A percentile compares a stretch with the other conserved stretches of the same genome.
These are phyloP conservation scores for Chelonus formosanus DNA, from an alignment of 2,888 invertebrate genomes.

Conservation along the genomic window DNA sequence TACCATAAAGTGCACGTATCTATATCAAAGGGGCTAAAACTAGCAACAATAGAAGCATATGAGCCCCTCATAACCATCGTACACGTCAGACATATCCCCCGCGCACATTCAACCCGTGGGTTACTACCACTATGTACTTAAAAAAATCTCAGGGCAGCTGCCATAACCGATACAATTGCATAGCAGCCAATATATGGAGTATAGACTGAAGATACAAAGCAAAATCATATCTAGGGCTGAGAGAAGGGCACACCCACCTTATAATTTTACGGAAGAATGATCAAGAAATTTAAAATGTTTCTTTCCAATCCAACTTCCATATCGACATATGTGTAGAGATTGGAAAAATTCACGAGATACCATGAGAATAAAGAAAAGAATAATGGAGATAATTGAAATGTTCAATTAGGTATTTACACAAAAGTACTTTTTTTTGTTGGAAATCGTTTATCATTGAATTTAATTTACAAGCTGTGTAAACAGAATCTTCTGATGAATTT, in stretches of 20 bases:
- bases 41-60: slow-evolving; percentile 53
- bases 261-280: slow-evolving; percentile 33
- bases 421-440: too few species aligned
- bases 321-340: background rate
- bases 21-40: slow-evolving; percentile 51
- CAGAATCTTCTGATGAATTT: too few species aligned
- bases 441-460: too few species aligned
- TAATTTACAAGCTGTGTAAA: too few species aligned
- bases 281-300: slow-evolving; percentile 24
- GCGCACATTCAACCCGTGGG: slow-evolving; percentile 40
- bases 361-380: too few species aligned
- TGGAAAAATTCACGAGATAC: too few species aligned
- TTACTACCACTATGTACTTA: slow-evolving; percentile 16
- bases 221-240: slow-evolving; percentile 21
- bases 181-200: slow-evolving; percentile 27
- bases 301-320: slow-evolving; percentile 6
- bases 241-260: slow-evolving; percentile 27
- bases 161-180: slow-evolving; percentile 60
- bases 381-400: too few species aligned
- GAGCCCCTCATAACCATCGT: slow-evolving; percentile 54
- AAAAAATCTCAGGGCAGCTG: slow-evolving; percentile 53
- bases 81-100: slow-evolving; percentile 42
- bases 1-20: slow-evolving; percentile 44
- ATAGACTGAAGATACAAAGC: slow-evolving; percentile 12
- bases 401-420: too few species aligned